Evolutionary conservation across 2,888 invertebrate species (phyloP).

Genomic region (Tridacna gigas): DNA sequence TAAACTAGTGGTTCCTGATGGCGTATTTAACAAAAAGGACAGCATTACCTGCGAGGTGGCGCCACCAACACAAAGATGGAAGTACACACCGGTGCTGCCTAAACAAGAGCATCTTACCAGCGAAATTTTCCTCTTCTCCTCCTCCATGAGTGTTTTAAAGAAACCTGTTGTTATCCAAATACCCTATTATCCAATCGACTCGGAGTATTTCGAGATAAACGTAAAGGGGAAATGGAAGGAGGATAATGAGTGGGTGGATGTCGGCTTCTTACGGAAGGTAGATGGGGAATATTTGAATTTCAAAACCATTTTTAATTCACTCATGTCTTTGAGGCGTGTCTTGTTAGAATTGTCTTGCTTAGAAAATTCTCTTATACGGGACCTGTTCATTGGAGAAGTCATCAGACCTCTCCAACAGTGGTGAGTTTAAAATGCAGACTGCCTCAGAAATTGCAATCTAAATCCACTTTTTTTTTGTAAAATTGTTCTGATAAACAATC

Average conservation of each 20-base stretch:
- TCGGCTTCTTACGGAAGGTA: conserved; percentile 76
- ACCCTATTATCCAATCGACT: conserved; percentile 75
- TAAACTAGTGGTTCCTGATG: conserved; percentile 77
- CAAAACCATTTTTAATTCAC: too few species aligned
- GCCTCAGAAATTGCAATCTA: too few species aligned
- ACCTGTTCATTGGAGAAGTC: too few species aligned
- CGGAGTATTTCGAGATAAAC: conserved; percentile 75
- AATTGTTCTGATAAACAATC: too few species aligned
- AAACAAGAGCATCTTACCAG: conserved; percentile 73
- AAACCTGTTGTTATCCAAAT: conserved; percentile 74
- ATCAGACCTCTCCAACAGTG: too few species aligned
- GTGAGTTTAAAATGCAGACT: too few species aligned
- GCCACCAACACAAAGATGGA: conserved; percentile 77
- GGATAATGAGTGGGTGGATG: conserved; percentile 78
- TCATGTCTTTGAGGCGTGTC: too few species aligned
- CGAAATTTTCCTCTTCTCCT: conserved; percentile 76
- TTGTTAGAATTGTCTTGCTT: too few species aligned
- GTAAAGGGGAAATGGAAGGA: conserved; percentile 79
- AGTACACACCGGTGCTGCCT: conserved; percentile 67
- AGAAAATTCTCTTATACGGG: too few species aligned
- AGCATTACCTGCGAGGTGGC: conserved; percentile 77
- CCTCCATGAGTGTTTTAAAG: conserved; percentile 68
- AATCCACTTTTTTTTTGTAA: too few species aligned
- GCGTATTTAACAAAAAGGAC: conserved; percentile 78
- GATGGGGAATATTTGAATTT: too few species aligned